A percentile compares a stretch with the other conserved stretches of the same genome.
Conservation (phyloP, 2,797 vertebrate species). For the Coranthus polyacanthus region DNA sequence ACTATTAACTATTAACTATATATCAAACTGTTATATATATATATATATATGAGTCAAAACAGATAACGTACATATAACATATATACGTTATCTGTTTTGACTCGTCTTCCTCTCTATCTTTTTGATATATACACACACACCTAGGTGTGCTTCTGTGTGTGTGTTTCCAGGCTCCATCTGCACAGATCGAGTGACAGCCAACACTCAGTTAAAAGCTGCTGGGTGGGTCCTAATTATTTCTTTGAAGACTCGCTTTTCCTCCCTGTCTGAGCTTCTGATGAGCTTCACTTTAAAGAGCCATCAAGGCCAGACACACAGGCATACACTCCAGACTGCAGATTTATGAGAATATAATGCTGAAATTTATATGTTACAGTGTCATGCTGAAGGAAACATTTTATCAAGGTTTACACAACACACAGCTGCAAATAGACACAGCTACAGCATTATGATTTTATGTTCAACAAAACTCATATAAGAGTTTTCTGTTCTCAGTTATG, state of each 20-base stretch:
- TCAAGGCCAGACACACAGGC: slow-evolving; percentile 46
- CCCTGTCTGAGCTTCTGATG: slow-evolving; percentile 73
- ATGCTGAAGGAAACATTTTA: neutral
- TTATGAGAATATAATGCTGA: slow-evolving; percentile 41
- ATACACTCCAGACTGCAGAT: slow-evolving; percentile 52
- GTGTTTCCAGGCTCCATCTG: slow-evolving; percentile 57
- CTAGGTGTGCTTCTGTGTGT: slow-evolving; percentile 40
- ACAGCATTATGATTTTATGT: neutral
- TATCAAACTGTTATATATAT: too few relatives aligned
- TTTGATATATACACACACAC: slow-evolving; percentile 14
- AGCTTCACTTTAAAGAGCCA: slow-evolving; percentile 71
- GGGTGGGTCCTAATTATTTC: slow-evolving; percentile 77
- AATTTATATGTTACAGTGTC: slow-evolving; percentile 11
- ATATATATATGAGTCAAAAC: too few relatives aligned
- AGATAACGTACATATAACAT: too few relatives aligned
- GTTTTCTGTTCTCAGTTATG: neutral
- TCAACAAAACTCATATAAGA: neutral
- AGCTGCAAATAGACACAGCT: neutral
- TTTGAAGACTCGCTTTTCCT: slow-evolving; percentile 80
- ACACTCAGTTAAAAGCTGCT: slow-evolving; percentile 69
- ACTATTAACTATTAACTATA: too few relatives aligned
- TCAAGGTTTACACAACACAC: neutral
- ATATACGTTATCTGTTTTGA: too few relatives aligned
- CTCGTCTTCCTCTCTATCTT: neutral
- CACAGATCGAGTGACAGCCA: slow-evolving; percentile 46